Conservation (phyloP, 2,888 invertebrate genomes). For the Punctoribates punctum region DNA sequence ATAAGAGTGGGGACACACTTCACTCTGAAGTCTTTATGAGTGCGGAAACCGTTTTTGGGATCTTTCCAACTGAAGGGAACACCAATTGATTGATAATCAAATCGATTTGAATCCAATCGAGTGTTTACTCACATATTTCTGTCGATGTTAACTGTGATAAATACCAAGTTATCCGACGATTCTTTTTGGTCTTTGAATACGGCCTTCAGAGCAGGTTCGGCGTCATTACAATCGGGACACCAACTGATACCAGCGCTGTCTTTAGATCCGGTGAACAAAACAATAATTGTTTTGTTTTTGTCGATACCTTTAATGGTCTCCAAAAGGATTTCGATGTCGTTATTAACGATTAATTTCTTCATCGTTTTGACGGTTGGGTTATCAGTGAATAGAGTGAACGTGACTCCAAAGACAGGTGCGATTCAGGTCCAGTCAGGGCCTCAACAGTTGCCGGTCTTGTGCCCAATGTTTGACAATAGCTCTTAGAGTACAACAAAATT, state of each 20-base stretch:
- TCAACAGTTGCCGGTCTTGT: slow-evolving; percentile 2
- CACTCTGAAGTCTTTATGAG: slow-evolving; percentile 66
- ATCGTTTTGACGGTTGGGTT: slow-evolving; percentile 4
- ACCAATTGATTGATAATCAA: slow-evolving; percentile 11
- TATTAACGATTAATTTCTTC: slow-evolving; percentile 10
- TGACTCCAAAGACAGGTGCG: slow-evolving; percentile 35
- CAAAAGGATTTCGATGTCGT: slow-evolving; percentile 7
- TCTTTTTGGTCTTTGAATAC: slow-evolving; percentile 3
- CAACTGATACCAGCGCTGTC: slow-evolving; percentile 69
- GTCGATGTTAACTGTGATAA: slow-evolving; percentile 33
- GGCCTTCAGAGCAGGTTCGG: slow-evolving; percentile 38
- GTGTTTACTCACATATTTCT: slow-evolving; percentile 35
- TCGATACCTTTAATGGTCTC: slow-evolving; percentile 13
- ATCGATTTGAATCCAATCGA: slow-evolving; percentile 15
- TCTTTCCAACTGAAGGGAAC: slow-evolving; percentile 70
- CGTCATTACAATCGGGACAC: slow-evolving; percentile 72
- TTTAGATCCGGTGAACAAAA: slow-evolving; percentile 67
- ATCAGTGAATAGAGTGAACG: not conserved
- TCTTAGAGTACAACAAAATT: not conserved
- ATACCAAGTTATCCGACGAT: slow-evolving; percentile 5
- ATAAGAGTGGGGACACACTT: slow-evolving; percentile 77
- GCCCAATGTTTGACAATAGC: not conserved
- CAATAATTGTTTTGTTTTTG: slow-evolving; percentile 54
- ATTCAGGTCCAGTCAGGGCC: slow-evolving; percentile 6
- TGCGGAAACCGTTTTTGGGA: slow-evolving; percentile 73